phyloP scores from a whole-genome alignment of 2,888 invertebrate genomes.

The Cosmopolites sordidus region DNA sequence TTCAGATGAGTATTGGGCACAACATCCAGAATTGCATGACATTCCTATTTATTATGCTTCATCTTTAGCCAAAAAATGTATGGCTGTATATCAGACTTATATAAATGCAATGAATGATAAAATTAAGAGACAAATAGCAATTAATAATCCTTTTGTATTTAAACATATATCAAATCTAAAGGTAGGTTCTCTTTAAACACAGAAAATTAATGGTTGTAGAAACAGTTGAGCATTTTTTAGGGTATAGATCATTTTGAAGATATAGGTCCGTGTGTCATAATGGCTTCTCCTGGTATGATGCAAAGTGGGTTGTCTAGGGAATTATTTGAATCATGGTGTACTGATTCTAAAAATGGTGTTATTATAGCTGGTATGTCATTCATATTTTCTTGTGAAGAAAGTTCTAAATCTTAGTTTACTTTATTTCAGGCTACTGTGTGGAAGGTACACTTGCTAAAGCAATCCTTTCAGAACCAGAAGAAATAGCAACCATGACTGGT shows the following conservation, averaged over 20 bases:
- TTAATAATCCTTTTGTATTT: slow-evolving; percentile 98
- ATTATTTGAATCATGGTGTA: slow-evolving; percentile 98
- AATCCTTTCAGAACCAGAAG: slow-evolving; percentile 95
- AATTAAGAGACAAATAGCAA: slow-evolving; percentile 92
- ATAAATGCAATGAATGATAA: slow-evolving; percentile 99
- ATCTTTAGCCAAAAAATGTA: slow-evolving; percentile 98
- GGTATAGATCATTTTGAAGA: slow-evolving; percentile 99
- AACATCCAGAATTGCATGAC: slow-evolving; percentile 95
- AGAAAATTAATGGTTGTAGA: too few species aligned
- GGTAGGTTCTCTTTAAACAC: slow-evolving; percentile 46
- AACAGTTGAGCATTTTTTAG: slow-evolving; percentile 47
- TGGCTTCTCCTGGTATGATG: slow-evolving; percentile 99
- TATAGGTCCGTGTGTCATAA: slow-evolving; percentile 98
- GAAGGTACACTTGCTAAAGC: slow-evolving; percentile 89
- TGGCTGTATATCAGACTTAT: slow-evolving; percentile 99
- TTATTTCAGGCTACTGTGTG: slow-evolving; percentile 69
- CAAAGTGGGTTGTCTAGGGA: slow-evolving; percentile 96
- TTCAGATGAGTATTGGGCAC: slow-evolving; percentile 95
- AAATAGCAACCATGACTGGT: slow-evolving; percentile 91
- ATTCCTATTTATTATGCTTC: slow-evolving; percentile 99
- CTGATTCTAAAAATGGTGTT: slow-evolving; percentile 95
- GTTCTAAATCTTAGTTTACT: slow-evolving; percentile 1
- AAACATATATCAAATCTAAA: slow-evolving; percentile 94
- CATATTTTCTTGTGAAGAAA: too few species aligned
- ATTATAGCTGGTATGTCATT: slow-evolving; percentile 91